These are phyloP conservation scores for Dendroctonus valens DNA, from an alignment of 1,140 invertebrate species.

Conservation along the genomic window DNA sequence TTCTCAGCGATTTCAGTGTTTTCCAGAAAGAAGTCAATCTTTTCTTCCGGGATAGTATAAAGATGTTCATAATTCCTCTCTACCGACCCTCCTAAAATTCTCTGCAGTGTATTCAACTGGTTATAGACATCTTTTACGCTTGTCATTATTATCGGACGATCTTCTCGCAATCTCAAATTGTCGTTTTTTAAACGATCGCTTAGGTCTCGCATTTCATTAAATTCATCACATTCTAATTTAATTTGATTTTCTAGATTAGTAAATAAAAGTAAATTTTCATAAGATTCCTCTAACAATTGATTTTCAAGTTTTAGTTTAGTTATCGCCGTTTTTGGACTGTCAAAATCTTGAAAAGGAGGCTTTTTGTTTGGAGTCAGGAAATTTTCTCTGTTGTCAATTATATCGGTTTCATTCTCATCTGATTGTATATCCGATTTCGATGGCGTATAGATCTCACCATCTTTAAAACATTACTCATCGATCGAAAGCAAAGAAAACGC, in stretches of 20 bases:
- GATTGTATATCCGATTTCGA: not conserved
- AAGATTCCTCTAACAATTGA: slow-evolving; percentile 30
- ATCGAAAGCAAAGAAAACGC: too few relatives aligned
- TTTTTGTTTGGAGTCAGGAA: not conserved
- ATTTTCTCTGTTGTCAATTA: not conserved
- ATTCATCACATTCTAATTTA: slow-evolving; percentile 4
- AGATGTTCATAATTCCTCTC: too few relatives aligned
- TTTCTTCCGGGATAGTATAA: too few relatives aligned
- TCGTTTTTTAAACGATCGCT: slow-evolving; percentile 9
- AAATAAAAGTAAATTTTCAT: slow-evolving; percentile 30
- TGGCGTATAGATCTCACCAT: not conserved
- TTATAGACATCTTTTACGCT: too few relatives aligned
- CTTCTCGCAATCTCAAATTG: slow-evolving; percentile 12
- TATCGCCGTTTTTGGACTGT: slow-evolving; percentile 16
- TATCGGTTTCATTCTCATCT: not conserved
- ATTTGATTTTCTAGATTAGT: slow-evolving; percentile 31
- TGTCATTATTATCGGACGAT: not conserved
- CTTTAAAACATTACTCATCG: not conserved
- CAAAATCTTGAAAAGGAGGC: slow-evolving; percentile 12
- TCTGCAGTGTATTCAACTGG: too few relatives aligned
- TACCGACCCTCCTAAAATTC: too few relatives aligned
- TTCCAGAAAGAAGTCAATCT: too few relatives aligned
- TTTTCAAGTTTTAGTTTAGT: slow-evolving; percentile 24
- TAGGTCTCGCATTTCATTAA: slow-evolving; percentile 9
- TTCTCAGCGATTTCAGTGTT: too few relatives aligned